Percentiles rank a stretch among this genome's conserved stretches.
Evolutionary conservation across 2,113 vertebrate species (phyloP).

Genomic region (Tachuris rubrigastra): DNA sequence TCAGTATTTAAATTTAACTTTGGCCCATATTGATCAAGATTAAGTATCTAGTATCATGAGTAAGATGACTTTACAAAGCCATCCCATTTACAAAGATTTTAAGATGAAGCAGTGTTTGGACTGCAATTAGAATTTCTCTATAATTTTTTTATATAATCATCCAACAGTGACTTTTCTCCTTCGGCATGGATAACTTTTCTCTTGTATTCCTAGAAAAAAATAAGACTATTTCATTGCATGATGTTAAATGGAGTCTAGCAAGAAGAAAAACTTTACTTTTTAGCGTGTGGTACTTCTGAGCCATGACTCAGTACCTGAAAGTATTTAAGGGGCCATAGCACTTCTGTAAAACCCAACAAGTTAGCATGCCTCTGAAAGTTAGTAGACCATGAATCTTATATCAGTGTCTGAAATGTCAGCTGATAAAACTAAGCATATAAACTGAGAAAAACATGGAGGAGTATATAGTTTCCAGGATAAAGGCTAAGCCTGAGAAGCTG

Average conservation of each 20-base stretch:
- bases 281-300: background rate
- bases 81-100: background rate
- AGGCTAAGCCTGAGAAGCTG: background rate
- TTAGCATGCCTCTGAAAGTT: background rate
- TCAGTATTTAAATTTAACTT: background rate
- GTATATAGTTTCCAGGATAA: background rate
- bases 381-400: background rate
- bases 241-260: background rate
- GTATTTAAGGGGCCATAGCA: background rate
- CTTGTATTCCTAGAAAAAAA: background rate
- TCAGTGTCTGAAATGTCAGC: background rate
- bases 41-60: background rate
- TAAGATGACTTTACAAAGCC: background rate
- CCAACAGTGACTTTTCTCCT: background rate
- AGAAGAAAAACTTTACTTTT: background rate
- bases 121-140: background rate
- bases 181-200: background rate
- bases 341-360: background rate
- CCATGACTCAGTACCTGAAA: background rate
- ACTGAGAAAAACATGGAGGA: background rate
- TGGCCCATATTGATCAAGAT: background rate
- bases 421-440: background rate
- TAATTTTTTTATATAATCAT: background rate
- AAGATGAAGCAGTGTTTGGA: background rate
- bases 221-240: background rate